Evolutionary conservation across 2,797 vertebrate species (phyloP).

Genomic region (Martes flavigula): DNA sequence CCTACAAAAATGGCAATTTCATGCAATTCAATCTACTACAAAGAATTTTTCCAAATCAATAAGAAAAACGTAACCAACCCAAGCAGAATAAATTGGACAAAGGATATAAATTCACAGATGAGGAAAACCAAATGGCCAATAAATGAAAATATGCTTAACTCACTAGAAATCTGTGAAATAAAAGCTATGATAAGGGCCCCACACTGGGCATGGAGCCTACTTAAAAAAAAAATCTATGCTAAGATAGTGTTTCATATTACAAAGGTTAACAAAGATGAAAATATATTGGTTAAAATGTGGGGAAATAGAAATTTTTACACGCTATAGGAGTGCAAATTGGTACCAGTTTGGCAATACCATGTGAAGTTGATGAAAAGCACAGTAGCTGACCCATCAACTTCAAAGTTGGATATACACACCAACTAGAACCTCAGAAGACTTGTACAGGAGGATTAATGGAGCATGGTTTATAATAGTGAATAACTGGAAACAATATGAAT

Average conservation of each 20-base stretch:
- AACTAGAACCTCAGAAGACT: neutral
- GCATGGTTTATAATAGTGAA: neutral
- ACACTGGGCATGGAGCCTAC: neutral
- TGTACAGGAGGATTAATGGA: neutral
- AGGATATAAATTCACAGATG: conserved; percentile 13
- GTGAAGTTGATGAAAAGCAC: neutral
- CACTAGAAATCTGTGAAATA: neutral
- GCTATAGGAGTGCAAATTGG: neutral
- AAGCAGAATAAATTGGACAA: neutral
- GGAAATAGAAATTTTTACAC: neutral
- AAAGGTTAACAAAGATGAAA: neutral
- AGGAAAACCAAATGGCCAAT: no score
- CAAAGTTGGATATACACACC: neutral
- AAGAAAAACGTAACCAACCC: conserved; percentile 15
- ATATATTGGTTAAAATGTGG: neutral
- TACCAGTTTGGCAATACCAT: neutral
- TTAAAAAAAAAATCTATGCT: neutral
- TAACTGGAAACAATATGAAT: neutral
- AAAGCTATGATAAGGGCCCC: neutral
- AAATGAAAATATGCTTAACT: neutral
- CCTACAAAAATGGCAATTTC: neutral
- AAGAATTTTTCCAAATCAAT: conserved; percentile 25
- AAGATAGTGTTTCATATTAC: neutral
- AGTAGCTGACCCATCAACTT: neutral
- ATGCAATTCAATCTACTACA: neutral